Conservation (phyloP, 2,888 invertebrate genomes). For the Yponomeuta plumbellus region DNA sequence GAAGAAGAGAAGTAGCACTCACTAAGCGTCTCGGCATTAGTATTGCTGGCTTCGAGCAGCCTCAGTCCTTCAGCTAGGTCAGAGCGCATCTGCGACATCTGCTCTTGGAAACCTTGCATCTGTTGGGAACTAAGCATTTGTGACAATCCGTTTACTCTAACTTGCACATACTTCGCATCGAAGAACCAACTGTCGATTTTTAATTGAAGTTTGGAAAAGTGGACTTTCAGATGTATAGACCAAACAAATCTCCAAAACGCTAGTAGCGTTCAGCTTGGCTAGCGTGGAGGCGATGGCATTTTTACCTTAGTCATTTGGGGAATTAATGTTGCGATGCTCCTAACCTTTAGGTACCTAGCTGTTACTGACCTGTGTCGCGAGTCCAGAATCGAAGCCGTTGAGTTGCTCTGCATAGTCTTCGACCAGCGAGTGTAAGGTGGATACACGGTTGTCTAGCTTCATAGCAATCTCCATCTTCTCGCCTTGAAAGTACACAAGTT, state of each 20-base stretch:
- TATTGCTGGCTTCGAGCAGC: conserved; percentile 41
- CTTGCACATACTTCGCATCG: background rate
- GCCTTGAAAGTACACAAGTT: conserved; percentile 29
- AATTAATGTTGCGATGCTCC: too few relatives aligned
- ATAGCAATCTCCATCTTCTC: conserved; percentile 42
- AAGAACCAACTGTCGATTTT: too few relatives aligned
- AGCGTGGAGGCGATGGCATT: too few relatives aligned
- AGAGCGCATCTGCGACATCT: conserved; percentile 43
- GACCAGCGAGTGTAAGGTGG: conserved; percentile 35
- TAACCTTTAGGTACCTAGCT: too few relatives aligned
- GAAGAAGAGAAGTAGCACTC: background rate
- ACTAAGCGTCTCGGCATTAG: conserved; percentile 56
- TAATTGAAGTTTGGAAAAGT: too few relatives aligned
- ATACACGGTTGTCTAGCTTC: conserved; percentile 37
- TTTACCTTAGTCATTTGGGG: too few relatives aligned
- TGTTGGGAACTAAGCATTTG: conserved; percentile 25
- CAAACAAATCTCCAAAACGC: too few relatives aligned
- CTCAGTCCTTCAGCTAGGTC: conserved; percentile 45
- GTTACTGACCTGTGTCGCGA: conserved; percentile 45
- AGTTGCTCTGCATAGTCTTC: conserved; percentile 50
- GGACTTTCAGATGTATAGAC: too few relatives aligned
- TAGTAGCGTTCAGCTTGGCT: too few relatives aligned
- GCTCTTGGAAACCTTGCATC: conserved; percentile 57
- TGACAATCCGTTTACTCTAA: too few relatives aligned
- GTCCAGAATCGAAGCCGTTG: conserved; percentile 49